Percentiles rank a stretch among this genome's conserved stretches.
Evolutionary conservation across 2,113 vertebrate species (phyloP).

Genomic region (Chauna torquata): DNA sequence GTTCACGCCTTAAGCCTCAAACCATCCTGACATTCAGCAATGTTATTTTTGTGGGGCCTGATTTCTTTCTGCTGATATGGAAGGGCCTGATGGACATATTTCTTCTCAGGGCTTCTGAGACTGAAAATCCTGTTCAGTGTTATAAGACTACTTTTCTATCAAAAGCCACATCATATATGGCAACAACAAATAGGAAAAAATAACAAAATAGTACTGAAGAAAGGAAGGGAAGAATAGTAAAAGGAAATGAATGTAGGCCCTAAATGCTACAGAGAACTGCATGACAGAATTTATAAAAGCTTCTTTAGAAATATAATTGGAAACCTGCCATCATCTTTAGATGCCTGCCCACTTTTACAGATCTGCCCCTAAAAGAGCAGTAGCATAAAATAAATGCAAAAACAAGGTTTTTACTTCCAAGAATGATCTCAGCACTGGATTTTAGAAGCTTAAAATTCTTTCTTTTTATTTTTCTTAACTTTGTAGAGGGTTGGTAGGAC

Average conservation of each 20-base stretch:
- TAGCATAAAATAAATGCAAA: neutral
- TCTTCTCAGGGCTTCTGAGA: neutral
- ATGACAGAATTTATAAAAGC: neutral
- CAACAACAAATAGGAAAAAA: neutral
- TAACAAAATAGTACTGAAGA: neutral
- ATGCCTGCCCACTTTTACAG: neutral
- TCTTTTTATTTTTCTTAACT: neutral
- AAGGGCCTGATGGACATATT: rapidly evolving
- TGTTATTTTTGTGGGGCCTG: neutral
- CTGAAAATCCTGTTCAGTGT: neutral
- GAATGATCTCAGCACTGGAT: neutral
- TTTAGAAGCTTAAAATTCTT: neutral
- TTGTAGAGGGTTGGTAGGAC: neutral
- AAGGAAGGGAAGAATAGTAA: neutral
- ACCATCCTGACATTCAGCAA: neutral
- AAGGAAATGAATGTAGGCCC: neutral
- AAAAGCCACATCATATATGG: neutral
- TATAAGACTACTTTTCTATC: neutral
- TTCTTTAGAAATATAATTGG: neutral
- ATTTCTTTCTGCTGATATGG: neutral
- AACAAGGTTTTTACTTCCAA: neutral
- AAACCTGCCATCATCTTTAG: neutral
- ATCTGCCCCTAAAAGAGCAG: neutral
- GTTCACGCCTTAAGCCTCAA: neutral
- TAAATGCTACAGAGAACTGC: neutral